A percentile compares a stretch with the other conserved stretches of the same genome.
Evolutionary conservation across 2,113 vertebrate species (phyloP).

Genomic region (Paramisgurnus dabryanus): DNA sequence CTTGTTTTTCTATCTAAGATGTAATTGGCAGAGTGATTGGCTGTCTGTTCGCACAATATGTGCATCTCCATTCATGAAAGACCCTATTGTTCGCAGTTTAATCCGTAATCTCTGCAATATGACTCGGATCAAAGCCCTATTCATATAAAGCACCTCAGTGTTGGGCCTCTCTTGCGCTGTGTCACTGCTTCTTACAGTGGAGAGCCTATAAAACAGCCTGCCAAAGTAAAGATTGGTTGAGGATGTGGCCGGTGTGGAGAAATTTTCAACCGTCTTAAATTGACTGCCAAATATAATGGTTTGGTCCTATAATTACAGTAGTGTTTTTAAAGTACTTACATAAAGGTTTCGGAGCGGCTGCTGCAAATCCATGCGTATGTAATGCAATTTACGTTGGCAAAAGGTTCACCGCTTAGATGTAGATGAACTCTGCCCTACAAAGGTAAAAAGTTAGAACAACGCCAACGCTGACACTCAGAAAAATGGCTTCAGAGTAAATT

Average conservation of each 20-base stretch:
- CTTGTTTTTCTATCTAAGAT: slow-evolving; percentile 20
- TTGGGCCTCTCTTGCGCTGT: slow-evolving; percentile 34
- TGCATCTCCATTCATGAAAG: slow-evolving; percentile 71
- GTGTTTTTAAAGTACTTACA: slow-evolving; percentile 1
- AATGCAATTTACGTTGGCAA: slow-evolving; percentile 20
- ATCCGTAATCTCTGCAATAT: slow-evolving; percentile 72
- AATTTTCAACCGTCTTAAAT: slow-evolving; percentile 23
- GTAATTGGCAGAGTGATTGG: slow-evolving; percentile 57
- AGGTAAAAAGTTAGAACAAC: too few relatives aligned
- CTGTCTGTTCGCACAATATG: slow-evolving; percentile 71
- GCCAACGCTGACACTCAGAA: too few relatives aligned
- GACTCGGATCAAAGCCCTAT: slow-evolving; percentile 69
- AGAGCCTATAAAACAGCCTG: slow-evolving; percentile 35
- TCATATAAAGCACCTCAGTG: slow-evolving; percentile 55
- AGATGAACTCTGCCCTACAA: background rate
- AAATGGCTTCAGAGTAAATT: too few relatives aligned
- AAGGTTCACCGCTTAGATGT: background rate
- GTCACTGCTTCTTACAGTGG: slow-evolving; percentile 23
- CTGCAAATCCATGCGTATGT: slow-evolving; percentile 7
- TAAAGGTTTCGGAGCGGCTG: background rate
- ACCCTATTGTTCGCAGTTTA: slow-evolving; percentile 69
- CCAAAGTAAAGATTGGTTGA: slow-evolving; percentile 47
- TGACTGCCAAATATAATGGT: slow-evolving; percentile 31
- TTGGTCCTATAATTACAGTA: slow-evolving; percentile 24
- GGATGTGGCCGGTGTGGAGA: slow-evolving; percentile 41